Base-by-base conservation (phyloP, 1,140 invertebrate species). In the Hylaeus volcanicus region DNA sequence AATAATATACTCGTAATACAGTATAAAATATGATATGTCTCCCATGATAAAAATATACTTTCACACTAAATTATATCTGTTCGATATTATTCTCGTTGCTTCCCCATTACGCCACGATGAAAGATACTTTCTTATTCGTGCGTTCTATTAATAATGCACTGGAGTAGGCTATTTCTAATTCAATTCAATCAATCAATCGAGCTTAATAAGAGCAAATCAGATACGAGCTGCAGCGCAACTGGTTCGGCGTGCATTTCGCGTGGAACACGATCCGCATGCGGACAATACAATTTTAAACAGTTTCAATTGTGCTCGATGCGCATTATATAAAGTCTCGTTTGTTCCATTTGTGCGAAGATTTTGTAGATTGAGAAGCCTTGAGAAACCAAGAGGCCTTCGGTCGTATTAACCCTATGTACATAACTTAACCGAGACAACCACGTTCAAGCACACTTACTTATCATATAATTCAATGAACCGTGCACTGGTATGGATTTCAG, bases 161-260 rank as follows among this genome's bases (percentile, higher is more conserved):
- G 2, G 39, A 66, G 61, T n/a, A 66, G 26, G 15, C 37, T 60
- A 58, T 72, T 79, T 74, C 61, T 74, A 74, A 66, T 74, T 74
- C 70, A 73, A 63, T 71, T 81, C 43, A 9, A 81, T 70, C 79
- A 14, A 64, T 58, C 48, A 76, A 70, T 64, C 65, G 48, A 64
- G 48, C 37, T 79, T 76, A 76, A 81, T 41, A 64, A 77, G 79
- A 76, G 56, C 26, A 60, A 65, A 76, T 76, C 45, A 26, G 61
- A 65, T 15, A 9, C 39, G 51, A 37, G 8, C 60, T 61, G 51
- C 68, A 1, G 64, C 64, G 55, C 51, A 61, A 69, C 55, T 61
- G 66, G 73, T 69, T 76, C 26, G 63, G 51, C 71, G 78, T 60
- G 64, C 53, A 37, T 68, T 69, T 75, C 64, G 65, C 82, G 72